A percentile compares a stretch with the other conserved stretches of the same genome.
Evolutionary conservation across 2,797 vertebrate species (phyloP).

Genomic region (Cirrhinus mrigala): DNA sequence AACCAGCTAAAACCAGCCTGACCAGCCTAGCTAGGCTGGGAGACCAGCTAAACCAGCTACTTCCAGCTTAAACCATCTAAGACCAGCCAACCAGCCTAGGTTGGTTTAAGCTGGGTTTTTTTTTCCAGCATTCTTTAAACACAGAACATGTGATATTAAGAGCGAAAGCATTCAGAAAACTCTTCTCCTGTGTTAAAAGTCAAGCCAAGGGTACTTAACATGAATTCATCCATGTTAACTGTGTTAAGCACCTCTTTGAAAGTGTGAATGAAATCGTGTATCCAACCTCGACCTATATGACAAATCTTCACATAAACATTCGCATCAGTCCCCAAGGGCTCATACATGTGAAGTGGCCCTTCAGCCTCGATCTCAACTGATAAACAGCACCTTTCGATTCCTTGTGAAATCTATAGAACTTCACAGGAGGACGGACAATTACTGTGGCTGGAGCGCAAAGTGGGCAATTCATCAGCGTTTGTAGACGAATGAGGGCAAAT

Average conservation of each 20-base stretch:
- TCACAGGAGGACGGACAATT: constrained; percentile 61
- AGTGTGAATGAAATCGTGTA: not conserved
- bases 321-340: not conserved
- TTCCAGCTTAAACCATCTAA: too few species aligned
- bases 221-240: not conserved
- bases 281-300: not conserved
- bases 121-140: too few species aligned
- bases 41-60: too few species aligned
- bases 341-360: constrained; percentile 1
- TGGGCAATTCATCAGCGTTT: constrained; percentile 86
- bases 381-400: constrained; percentile 18
- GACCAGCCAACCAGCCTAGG: too few species aligned
- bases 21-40: too few species aligned
- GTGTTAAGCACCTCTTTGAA: not conserved
- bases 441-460: constrained; percentile 77
- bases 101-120: too few species aligned
- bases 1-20: too few species aligned
- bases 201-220: not conserved
- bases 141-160: too few species aligned
- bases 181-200: not conserved
- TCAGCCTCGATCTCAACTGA: constrained; percentile 19
- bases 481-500: constrained; percentile 69
- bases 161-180: not conserved
- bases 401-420: constrained; percentile 40
- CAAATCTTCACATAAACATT: constrained; percentile 5